phyloP scores from a whole-genome alignment of 1,140 invertebrate species.

The Meloidogyne hapla region DNA sequence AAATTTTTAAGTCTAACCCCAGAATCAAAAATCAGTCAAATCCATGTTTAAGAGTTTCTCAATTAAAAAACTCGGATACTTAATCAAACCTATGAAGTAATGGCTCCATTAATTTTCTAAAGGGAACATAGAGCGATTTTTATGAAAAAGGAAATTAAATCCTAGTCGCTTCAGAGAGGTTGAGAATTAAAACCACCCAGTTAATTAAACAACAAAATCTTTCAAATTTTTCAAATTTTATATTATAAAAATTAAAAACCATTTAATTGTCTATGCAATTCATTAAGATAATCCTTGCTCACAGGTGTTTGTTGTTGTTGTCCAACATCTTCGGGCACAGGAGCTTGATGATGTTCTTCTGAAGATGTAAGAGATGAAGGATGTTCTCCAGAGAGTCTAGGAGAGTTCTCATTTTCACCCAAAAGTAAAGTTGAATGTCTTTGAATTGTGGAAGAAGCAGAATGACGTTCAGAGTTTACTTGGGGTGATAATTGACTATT shows the following conservation, averaged over 20 bases:
- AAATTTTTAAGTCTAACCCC: too few relatives aligned
- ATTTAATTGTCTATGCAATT: conserved; percentile 50
- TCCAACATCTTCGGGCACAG: conserved; percentile 17
- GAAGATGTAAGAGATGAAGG: background rate
- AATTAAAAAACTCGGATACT: too few relatives aligned
- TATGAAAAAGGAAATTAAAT: too few relatives aligned
- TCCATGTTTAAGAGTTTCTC: too few relatives aligned
- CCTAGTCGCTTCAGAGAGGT: too few relatives aligned
- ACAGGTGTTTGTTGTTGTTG: conserved; percentile 35
- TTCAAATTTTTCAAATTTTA: too few relatives aligned
- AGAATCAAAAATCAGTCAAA: too few relatives aligned
- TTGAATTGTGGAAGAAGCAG: background rate
- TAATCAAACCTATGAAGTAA: too few relatives aligned
- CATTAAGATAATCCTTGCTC: conserved; percentile 52
- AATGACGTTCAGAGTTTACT: background rate
- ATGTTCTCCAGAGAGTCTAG: conserved; percentile 7
- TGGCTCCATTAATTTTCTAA: too few relatives aligned
- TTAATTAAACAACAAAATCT: too few relatives aligned
- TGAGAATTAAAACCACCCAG: too few relatives aligned
- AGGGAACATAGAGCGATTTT: too few relatives aligned
- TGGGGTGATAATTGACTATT: background rate
- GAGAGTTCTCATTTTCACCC: conserved; percentile 34
- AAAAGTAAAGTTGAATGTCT: background rate
- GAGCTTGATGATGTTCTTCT: conserved; percentile 29
- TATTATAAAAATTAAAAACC: conserved; percentile 17